Percentiles rank a stretch among this genome's conserved stretches.
Conservation (phyloP, 2,797 vertebrate genomes). For the Coreius guichenoti region DNA sequence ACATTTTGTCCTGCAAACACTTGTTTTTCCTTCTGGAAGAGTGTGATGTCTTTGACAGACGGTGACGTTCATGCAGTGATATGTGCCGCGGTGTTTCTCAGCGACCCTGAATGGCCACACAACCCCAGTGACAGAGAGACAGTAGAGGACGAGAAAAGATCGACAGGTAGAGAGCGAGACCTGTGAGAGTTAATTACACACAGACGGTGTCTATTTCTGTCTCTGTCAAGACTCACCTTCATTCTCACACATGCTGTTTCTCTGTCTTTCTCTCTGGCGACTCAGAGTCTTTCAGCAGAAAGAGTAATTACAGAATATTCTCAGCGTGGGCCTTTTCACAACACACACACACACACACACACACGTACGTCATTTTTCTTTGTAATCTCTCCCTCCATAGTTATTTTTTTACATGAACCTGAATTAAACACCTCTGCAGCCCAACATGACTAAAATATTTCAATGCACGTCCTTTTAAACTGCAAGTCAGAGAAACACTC, state of each 20-base stretch:
- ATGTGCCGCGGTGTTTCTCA: neutral
- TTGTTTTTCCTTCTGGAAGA: neutral
- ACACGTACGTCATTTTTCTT: neutral
- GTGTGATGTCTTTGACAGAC: neutral
- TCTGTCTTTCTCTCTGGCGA: neutral
- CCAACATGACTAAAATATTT: neutral
- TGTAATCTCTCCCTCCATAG: neutral
- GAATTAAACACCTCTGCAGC: neutral
- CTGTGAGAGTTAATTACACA: constrained; percentile 1
- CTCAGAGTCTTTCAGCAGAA: neutral
- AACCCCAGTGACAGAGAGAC: neutral
- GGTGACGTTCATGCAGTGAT: neutral
- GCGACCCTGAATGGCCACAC: neutral
- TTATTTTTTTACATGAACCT: neutral
- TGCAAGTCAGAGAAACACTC: neutral
- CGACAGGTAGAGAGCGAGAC: neutral
- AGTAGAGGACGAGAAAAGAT: neutral
- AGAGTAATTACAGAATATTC: neutral
- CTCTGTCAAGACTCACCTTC: constrained; percentile 17
- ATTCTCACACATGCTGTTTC: neutral
- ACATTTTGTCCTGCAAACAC: neutral
- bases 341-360: neutral
- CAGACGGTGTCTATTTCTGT: neutral
- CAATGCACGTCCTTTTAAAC: neutral
- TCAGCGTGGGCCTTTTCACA: neutral